Percentiles rank a stretch among this genome's conserved stretches.
Conservation (phyloP, 2,797 vertebrate species). For the Sylvilagus floridanus region DNA sequence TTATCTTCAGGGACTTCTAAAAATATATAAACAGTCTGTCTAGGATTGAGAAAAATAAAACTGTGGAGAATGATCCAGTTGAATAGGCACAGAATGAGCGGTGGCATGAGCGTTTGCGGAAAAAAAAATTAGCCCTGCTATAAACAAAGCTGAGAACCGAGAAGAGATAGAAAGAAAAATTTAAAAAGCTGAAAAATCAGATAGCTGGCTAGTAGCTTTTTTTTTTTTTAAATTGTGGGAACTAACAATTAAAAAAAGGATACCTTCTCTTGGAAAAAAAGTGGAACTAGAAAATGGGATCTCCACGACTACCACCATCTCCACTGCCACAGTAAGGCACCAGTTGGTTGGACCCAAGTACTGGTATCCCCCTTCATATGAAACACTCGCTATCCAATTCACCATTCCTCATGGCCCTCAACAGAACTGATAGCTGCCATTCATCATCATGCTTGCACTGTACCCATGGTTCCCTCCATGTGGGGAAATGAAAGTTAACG, state of each 20-base stretch:
- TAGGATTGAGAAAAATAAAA: no score
- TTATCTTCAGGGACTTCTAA: constrained; percentile 32
- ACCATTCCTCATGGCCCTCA: not conserved
- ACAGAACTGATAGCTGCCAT: constrained; percentile 45
- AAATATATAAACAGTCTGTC: not conserved
- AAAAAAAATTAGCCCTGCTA: not conserved
- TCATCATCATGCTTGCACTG: not conserved
- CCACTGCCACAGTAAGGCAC: not conserved
- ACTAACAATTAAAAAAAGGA: constrained; percentile 17
- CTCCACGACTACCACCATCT: not conserved
- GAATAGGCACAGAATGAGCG: not conserved
- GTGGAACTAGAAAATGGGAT: not conserved
- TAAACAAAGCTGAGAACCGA: constrained; percentile 41
- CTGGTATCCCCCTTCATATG: not conserved
- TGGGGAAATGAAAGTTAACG: constrained; percentile 60
- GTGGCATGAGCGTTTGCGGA: not conserved
- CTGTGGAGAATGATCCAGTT: not conserved
- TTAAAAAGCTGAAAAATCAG: constrained; percentile 49
- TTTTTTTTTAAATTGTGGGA: not conserved
- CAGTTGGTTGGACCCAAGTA: not conserved
- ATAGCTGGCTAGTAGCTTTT: not conserved
- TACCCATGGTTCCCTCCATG: not conserved
- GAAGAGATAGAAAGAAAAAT: constrained; percentile 44
- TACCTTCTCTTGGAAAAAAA: not conserved
- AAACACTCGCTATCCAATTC: constrained; percentile 29